Evolutionary conservation across 1,140 invertebrate genomes (phyloP).

Genomic region (Leptopilina boulardi): DNA sequence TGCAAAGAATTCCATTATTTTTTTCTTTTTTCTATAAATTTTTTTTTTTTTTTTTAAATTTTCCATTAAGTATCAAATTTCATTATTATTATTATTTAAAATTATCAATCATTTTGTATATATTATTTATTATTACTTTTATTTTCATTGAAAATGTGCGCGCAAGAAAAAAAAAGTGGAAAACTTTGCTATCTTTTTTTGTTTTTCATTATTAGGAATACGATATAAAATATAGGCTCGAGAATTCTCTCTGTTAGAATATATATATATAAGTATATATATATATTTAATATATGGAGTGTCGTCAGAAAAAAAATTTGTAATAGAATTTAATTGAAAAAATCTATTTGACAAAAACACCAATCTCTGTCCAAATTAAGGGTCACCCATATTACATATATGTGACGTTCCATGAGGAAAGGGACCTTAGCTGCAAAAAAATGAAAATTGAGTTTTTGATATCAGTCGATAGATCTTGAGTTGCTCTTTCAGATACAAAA

Average conservation of each 20-base stretch:
- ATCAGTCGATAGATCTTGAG: too few species aligned
- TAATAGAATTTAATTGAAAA: conserved; percentile 12
- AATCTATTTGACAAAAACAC: conserved; percentile 1
- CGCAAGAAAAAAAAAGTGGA: not conserved
- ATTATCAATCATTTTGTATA: not conserved
- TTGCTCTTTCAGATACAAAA: too few species aligned
- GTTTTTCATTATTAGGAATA: not conserved
- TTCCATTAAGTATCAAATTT: not conserved
- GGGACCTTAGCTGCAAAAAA: too few species aligned
- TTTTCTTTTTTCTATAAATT: not conserved
- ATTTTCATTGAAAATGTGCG: not conserved
- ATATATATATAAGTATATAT: not conserved
- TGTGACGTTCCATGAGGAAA: too few species aligned
- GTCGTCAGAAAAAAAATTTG: conserved; percentile 21
- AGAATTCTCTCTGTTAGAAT: conserved; percentile 20
- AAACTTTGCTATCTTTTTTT: not conserved
- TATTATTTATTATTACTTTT: not conserved
- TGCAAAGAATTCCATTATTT: conserved; percentile 15
- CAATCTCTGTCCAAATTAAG: conserved; percentile 43
- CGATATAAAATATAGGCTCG: conserved; percentile 25
- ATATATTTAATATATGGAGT: not conserved
- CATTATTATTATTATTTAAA: not conserved
- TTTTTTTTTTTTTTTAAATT: not conserved
- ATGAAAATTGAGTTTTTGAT: too few species aligned
- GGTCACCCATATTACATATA: conserved; percentile 38